Evolutionary conservation across 2,888 invertebrate genomes (phyloP).

Genomic region (Epistrophe grossulariae): DNA sequence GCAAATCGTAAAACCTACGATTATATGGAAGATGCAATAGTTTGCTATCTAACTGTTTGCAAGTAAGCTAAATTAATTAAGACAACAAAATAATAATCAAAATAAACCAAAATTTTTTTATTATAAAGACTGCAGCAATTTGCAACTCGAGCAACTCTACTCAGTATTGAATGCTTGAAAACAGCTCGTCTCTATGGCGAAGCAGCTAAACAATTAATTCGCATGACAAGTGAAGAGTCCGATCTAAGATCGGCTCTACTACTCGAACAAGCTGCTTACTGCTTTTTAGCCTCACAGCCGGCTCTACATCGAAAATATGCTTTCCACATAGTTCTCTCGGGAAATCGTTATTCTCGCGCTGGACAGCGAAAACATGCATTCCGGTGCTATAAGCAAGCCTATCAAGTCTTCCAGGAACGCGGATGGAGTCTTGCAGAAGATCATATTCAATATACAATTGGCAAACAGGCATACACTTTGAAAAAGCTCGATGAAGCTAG

Average conservation of each 20-base stretch:
- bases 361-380: slow-evolving; percentile 96
- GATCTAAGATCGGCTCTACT: slow-evolving; percentile 96
- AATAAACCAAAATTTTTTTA: neutral
- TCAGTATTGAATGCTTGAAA: slow-evolving; percentile 94
- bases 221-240: slow-evolving; percentile 99
- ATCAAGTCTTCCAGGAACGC: slow-evolving; percentile 89
- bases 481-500: slow-evolving; percentile 89
- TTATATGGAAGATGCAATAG: slow-evolving; percentile 97
- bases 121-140: slow-evolving; percentile 92
- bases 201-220: slow-evolving; percentile 96
- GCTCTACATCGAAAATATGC: slow-evolving; percentile 96
- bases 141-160: slow-evolving; percentile 95
- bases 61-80: slow-evolving; percentile 85
- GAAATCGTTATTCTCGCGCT: slow-evolving; percentile 96
- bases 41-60: slow-evolving; percentile 95
- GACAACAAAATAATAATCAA: neutral
- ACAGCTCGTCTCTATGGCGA: slow-evolving; percentile 92
- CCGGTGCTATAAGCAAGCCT: slow-evolving; percentile 95
- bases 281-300: slow-evolving; percentile 88
- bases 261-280: slow-evolving; percentile 97
- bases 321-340: slow-evolving; percentile 98
- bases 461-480: slow-evolving; percentile 93
- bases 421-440: slow-evolving; percentile 97
- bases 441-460: slow-evolving; percentile 97
- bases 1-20: slow-evolving; percentile 91